Percentiles rank a stretch among this genome's conserved stretches.
phyloP scores from a whole-genome alignment of 2,113 vertebrate genomes.

The Mungos mungo region DNA sequence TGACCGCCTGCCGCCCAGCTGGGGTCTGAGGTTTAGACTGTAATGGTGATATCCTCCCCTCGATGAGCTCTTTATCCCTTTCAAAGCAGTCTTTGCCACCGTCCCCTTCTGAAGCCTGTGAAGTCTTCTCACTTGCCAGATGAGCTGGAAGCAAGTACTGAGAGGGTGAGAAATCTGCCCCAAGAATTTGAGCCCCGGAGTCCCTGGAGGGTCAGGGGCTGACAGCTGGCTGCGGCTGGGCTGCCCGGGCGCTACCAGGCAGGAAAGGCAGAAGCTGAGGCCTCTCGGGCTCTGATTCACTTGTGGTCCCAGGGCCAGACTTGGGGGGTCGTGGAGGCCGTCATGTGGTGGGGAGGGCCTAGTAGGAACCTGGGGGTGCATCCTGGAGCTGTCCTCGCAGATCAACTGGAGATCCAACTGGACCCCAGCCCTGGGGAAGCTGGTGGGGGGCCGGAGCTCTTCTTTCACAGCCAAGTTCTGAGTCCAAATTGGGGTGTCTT shows the following conservation, averaged over 20 bases:
- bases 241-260: background rate
- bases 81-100: background rate
- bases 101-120: background rate
- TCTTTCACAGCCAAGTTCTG: background rate
- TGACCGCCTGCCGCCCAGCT: background rate
- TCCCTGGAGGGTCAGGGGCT: background rate
- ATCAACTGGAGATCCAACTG: background rate
- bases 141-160: background rate
- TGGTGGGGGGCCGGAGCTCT: rapidly evolving
- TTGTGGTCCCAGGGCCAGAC: too few relatives aligned
- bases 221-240: conserved; percentile 47
- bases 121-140: conserved; percentile 26
- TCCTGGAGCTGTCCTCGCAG: background rate
- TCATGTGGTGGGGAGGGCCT: background rate
- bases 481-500: background rate
- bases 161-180: conserved; percentile 10
- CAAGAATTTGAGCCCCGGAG: background rate
- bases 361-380: background rate
- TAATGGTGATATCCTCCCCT: background rate
- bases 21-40: background rate
- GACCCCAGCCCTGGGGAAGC: background rate
- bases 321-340: background rate
- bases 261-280: background rate
- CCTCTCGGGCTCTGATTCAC: background rate
- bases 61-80: background rate